phyloP scores from a whole-genome alignment of 2,113 vertebrate species.

The Labrus mixtus region DNA sequence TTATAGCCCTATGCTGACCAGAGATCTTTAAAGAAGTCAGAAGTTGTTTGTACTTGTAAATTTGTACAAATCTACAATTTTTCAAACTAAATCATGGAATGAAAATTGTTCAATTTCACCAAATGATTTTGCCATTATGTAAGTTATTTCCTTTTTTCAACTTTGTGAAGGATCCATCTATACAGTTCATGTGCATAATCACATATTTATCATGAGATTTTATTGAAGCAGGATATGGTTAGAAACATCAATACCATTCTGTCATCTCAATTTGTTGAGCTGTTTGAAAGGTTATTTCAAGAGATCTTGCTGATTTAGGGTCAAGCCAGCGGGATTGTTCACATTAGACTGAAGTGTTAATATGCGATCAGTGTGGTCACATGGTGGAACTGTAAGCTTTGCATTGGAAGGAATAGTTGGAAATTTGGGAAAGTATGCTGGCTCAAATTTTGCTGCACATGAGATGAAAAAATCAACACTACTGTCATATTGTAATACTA shows the following conservation, averaged over 20 bases:
- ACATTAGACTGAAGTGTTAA: constrained; percentile 21
- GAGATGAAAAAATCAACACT: neutral
- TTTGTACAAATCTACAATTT: constrained; percentile 48
- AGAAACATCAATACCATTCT: neutral
- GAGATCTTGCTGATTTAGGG: neutral
- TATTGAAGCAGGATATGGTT: constrained; percentile 2
- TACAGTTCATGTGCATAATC: constrained; percentile 20
- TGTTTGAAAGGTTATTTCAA: neutral
- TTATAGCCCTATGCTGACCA: constrained; percentile 10
- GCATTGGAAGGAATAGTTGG: constrained; percentile 9
- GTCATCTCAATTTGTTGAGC: neutral
- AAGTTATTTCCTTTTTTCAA: constrained; percentile 60
- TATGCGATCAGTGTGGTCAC: constrained; percentile 17
- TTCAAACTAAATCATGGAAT: constrained; percentile 40
- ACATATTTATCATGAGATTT: constrained; percentile 37
- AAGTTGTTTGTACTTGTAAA: constrained; percentile 41
- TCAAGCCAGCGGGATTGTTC: neutral
- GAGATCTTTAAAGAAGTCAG: constrained; percentile 16
- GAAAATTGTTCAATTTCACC: constrained; percentile 28
- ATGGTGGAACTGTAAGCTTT: constrained; percentile 27
- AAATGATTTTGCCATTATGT: constrained; percentile 52
- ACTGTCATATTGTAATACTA: neutral
- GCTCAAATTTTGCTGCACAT: neutral
- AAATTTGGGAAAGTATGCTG: constrained; percentile 3
- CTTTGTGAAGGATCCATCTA: constrained; percentile 38